Evolutionary conservation across 2,797 vertebrate species (phyloP).

Genomic region (Protosalanx chinensis): DNA sequence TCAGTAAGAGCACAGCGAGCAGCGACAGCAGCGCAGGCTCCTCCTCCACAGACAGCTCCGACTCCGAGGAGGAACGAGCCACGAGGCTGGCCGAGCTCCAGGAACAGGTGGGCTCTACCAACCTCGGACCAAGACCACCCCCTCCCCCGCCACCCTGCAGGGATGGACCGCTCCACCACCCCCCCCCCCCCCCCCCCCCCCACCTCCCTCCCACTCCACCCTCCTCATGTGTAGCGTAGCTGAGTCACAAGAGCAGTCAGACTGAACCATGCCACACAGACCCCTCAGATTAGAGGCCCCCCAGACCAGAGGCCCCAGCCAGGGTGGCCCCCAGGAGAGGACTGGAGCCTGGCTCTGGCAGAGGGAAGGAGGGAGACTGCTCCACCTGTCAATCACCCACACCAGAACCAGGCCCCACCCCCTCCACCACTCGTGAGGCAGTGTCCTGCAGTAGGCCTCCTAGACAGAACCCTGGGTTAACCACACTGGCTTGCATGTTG

Average conservation of each 20-base stretch:
- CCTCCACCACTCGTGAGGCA: background rate
- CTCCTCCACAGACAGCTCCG: constrained; percentile 90
- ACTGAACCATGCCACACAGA: background rate
- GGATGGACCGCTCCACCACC: constrained; percentile 38
- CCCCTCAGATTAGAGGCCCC: background rate
- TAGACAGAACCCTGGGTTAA: background rate
- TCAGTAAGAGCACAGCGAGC: constrained; percentile 91
- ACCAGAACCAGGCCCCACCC: background rate
- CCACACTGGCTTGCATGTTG: constrained; percentile 1
- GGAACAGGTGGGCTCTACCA: constrained; percentile 86
- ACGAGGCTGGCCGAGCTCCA: constrained; percentile 93
- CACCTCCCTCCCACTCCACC: background rate
- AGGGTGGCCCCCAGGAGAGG: background rate
- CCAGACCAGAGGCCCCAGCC: background rate
- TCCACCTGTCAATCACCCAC: background rate
- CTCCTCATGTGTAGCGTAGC: background rate
- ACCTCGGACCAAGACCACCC: constrained; percentile 42
- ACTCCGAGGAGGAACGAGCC: constrained; percentile 94
- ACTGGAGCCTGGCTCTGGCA: too few relatives aligned
- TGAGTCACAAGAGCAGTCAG: background rate
- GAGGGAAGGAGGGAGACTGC: background rate
- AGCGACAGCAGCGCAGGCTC: constrained; percentile 94
- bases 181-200: constrained; percentile 46
- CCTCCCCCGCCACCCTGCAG: constrained; percentile 50
- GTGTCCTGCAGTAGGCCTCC: background rate